Evolutionary conservation across 2,888 invertebrate genomes (phyloP), one percentile per base, ranked within the genome.

Genomic region (Diabrotica balteata): DNA sequence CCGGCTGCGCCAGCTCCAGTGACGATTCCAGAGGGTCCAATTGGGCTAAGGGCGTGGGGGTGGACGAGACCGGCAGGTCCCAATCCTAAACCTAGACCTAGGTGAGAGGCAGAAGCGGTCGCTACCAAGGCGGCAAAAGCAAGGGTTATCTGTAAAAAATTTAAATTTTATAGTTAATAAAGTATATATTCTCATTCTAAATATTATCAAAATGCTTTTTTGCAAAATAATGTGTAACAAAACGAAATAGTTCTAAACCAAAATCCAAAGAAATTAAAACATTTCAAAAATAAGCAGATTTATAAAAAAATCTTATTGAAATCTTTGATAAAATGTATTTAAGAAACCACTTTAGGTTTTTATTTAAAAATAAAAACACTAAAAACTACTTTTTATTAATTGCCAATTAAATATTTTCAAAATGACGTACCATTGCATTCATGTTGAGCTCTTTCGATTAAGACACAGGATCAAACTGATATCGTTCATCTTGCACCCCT

Each of bases 1-100:
- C 71, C 72, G n/a, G 63, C 69, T 4, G 69, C 69, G 9, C 69
- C 69, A 7, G 66, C 67, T 43, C 71, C 71, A 10, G 67, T 69
- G 8, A 67, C 69, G 10, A 64, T 47, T 53, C 71, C 71, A 11
- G 69, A 69, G 3, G 69, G 69, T 22, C 69, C 69, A 47, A 63
- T 46, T 1, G 66, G 66, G 47, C 69, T 66, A 32, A 63, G 60
- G 32, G 66, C 67, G 10, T 45, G 22, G 32, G 65, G 67, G 64
- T 61, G 62, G 22, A 59, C 67, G 7, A 51, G 55, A 11, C 49
- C 60, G 10, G 57, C 69, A 32, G 59, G 63, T 32, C 69, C 67
- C 0, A 68, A 47, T n/a, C 64, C 67, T 4, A 8, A 32, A n/a
- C 59, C 67, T 54, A 57, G n/a, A 7, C 59, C 59, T 17, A 65